Conservation (phyloP, 2,888 invertebrate genomes). For the Neocrepidodera transversa region DNA sequence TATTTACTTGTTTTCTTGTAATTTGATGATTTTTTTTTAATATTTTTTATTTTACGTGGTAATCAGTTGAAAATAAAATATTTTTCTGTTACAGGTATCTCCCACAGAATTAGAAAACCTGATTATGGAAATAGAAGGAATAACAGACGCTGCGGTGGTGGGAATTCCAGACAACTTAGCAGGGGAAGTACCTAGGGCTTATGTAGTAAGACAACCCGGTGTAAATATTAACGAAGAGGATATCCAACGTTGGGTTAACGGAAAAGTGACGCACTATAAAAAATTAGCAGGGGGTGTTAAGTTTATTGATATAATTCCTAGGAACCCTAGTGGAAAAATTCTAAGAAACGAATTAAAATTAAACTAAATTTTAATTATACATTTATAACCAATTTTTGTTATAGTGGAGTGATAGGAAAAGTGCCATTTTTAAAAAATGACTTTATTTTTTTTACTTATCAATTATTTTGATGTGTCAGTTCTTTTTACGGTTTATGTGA, state of each 20-base stretch:
- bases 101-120: conserved; percentile 85
- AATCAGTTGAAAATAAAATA: no score
- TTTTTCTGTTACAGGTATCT: no score
- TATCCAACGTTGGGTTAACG: conserved; percentile 65
- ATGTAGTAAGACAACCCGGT: conserved; percentile 69
- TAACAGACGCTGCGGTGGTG: conserved; percentile 81
- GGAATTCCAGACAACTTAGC: conserved; percentile 74
- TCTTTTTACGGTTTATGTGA: no score
- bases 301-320: conserved; percentile 74
- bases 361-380: conserved; percentile 14
- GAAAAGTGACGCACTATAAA: conserved; percentile 77
- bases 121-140: conserved; percentile 73
- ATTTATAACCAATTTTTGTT: not conserved
- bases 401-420: not conserved
- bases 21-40: no score
- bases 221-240: conserved; percentile 66
- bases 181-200: conserved; percentile 80
- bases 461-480: no score
- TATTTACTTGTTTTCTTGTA: no score
- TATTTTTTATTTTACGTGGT: no score
- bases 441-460: no score
- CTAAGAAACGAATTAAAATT: conserved; percentile 72
- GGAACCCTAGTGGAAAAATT: conserved; percentile 80
- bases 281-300: conserved; percentile 74
- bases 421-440: no score